Evolutionary conservation across 2,888 invertebrate genomes (phyloP).

Genomic region (Hyposoter didymator): DNA sequence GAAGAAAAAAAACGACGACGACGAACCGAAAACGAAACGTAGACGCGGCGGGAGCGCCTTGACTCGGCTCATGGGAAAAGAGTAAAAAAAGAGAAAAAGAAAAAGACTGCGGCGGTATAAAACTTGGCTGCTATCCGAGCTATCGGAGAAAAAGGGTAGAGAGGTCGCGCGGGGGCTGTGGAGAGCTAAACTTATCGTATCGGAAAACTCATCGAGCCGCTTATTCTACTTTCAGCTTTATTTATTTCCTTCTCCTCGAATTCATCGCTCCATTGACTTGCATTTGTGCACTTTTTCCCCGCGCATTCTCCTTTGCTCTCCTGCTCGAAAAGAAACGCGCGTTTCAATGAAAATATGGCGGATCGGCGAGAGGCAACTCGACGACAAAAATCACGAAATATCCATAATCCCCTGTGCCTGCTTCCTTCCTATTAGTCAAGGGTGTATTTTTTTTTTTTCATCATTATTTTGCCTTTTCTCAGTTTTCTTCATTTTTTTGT

Average conservation of each 20-base stretch:
- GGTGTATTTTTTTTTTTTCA: too few species aligned
- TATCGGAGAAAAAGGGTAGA: neutral
- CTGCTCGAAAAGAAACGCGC: neutral
- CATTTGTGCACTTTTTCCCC: slow-evolving; percentile 74
- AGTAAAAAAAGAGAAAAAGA: slow-evolving; percentile 8
- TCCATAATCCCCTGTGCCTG: neutral
- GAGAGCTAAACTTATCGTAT: slow-evolving; percentile 77
- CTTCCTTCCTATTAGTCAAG: too few species aligned
- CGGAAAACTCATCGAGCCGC: slow-evolving; percentile 80
- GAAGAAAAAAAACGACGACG: slow-evolving; percentile 6
- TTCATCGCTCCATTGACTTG: slow-evolving; percentile 79
- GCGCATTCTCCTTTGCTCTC: neutral
- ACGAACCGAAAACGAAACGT: neutral
- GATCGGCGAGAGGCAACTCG: too few species aligned
- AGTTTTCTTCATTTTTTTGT: slow-evolving; percentile 35
- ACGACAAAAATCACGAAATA: neutral
- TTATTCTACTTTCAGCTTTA: slow-evolving; percentile 81
- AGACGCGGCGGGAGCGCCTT: slow-evolving; percentile 1
- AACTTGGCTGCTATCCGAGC: slow-evolving; percentile 5
- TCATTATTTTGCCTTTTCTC: too few species aligned
- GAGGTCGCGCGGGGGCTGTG: slow-evolving; percentile 7
- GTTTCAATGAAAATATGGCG: neutral
- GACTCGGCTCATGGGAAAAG: slow-evolving; percentile 24
- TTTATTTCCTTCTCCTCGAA: slow-evolving; percentile 78
- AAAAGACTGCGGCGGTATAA: neutral